Evolutionary conservation across 2,113 vertebrate genomes (phyloP), one percentile per base, ranked within the genome.

Genomic region (Engraulis encrasicolus): DNA sequence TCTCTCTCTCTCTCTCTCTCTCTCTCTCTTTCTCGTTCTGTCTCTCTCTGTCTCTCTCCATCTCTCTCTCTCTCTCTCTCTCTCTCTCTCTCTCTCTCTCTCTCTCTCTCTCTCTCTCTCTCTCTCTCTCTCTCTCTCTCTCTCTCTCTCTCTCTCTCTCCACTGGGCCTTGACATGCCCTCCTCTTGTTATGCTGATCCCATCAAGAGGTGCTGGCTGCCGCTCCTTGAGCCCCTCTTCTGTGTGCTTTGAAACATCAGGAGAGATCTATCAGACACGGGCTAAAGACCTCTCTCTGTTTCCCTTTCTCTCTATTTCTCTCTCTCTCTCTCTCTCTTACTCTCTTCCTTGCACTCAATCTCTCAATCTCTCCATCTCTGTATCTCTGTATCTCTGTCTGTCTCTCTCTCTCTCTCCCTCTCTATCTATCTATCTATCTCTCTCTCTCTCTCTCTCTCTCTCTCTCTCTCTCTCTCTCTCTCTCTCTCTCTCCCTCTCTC

Each of bases 321-420:
- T 31, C 6, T 86, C 82, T 54, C 86, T 54, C 83, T 37, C 82
- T n/a, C 82, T 34, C 52, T 90, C 87, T 88, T 77, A 86, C 52
- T 11, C 66, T 31, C 37, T n/a, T n/a, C n/a, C n/a, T n/a, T n/a
- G n/a, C n/a, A n/a, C n/a, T n/a, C n/a, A n/a, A n/a, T n/a, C n/a
- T n/a, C n/a, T n/a, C n/a, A n/a, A n/a, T n/a, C n/a, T n/a, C n/a
- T n/a, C n/a, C n/a, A n/a, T n/a, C n/a, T n/a, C n/a, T n/a, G 40
- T 45, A 5, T 45, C 40, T 45, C 40, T 3, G 40, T 45, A 45
- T 3, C 40, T n/a, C n/a, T n/a, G 9, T 45, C 9, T 45, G 9
- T 45, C 9, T 45, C 40, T 45, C 40, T 3, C 40, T 45, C 4
- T 45, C n/a, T 23, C 58, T 66, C 61, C 34, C 61, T 71, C 61